Percentiles rank a stretch among this genome's conserved stretches.
Conservation (phyloP, 2,113 vertebrate genomes). For the Peucedramus taeniatus region DNA sequence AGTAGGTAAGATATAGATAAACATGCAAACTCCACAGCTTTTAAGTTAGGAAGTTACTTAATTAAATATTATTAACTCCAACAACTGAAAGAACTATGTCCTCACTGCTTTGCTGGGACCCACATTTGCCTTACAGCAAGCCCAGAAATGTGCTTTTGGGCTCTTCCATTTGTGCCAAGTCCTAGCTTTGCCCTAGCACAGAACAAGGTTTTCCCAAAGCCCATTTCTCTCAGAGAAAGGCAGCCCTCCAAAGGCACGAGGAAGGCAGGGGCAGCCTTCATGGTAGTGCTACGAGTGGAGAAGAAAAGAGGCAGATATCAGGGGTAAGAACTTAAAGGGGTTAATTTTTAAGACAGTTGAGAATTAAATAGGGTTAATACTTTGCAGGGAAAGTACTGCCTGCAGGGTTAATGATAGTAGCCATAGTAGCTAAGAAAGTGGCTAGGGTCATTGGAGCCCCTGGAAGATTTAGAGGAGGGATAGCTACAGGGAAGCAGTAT, state of each 20-base stretch:
- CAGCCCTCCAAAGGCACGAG: accelerated
- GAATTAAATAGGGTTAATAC: not conserved
- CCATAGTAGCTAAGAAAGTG: not conserved
- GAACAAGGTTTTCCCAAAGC: not conserved
- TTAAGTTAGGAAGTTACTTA: not conserved
- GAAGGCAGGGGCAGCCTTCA: not conserved
- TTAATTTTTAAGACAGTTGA: not conserved
- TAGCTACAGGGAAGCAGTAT: not conserved
- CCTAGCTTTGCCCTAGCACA: not conserved
- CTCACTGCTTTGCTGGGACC: not conserved
- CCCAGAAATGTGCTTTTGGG: not conserved
- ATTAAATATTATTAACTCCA: not conserved
- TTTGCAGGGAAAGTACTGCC: not conserved
- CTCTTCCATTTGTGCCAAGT: not conserved
- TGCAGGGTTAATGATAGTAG: not conserved
- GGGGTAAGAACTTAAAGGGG: accelerated
- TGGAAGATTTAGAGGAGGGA: not conserved
- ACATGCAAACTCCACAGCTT: not conserved
- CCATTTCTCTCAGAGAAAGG: accelerated
- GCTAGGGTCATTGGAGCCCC: not conserved
- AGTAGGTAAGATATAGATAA: not conserved
- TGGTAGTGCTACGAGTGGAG: not conserved
- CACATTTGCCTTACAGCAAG: not conserved
- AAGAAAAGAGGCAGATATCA: not conserved
- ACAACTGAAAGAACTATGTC: not conserved